Evolutionary conservation across 35 echinoderm and acorn worm genomes (phyloP).

Genomic region (Hemicentrotus pulcherrimus): DNA sequence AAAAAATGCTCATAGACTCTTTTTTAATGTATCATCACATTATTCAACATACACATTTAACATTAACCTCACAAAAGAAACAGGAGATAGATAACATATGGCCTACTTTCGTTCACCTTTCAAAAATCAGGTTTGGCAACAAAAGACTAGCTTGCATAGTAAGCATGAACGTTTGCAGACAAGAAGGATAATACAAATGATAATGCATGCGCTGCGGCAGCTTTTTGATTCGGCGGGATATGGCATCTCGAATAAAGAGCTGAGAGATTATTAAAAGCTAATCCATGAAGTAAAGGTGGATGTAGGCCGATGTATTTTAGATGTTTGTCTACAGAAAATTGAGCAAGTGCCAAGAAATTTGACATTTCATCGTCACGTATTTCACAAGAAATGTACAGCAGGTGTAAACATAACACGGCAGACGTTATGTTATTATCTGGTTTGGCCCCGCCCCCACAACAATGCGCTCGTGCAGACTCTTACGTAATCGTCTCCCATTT

Average conservation of each 20-base stretch:
- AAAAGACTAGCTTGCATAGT: background rate
- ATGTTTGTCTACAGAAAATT: too few species aligned
- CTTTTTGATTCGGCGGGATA: background rate
- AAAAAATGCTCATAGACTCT: too few species aligned
- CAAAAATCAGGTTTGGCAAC: background rate
- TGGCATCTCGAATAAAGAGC: background rate
- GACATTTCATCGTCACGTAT: too few species aligned
- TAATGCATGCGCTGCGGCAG: background rate
- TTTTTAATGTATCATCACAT: background rate
- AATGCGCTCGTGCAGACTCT: too few species aligned
- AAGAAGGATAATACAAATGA: background rate
- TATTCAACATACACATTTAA: background rate
- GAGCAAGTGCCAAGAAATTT: too few species aligned
- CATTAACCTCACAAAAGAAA: background rate
- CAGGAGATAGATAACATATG: background rate
- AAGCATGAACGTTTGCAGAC: background rate
- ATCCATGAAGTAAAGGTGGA: too few species aligned
- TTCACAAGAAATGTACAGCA: background rate
- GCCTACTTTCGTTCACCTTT: too few species aligned
- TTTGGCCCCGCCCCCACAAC: too few species aligned
- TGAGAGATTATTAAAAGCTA: background rate
- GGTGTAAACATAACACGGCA: too few species aligned
- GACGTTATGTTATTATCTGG: too few species aligned
- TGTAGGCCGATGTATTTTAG: too few species aligned
- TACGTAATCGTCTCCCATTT: too few species aligned